Conservation (phyloP, 2,888 invertebrate genomes). For the Notodonta dromedarius region DNA sequence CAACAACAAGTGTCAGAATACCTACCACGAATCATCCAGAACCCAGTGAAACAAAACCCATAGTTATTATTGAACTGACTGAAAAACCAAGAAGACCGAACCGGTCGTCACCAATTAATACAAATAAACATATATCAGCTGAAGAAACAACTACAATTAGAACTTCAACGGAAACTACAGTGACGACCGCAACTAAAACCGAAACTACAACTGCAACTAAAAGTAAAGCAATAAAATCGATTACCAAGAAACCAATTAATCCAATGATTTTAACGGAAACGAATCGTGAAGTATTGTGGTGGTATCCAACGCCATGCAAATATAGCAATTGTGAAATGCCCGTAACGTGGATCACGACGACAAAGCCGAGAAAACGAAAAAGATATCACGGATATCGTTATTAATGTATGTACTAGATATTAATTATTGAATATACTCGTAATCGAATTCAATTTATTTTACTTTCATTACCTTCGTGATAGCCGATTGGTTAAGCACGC, state of each 20-base stretch:
- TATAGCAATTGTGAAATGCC: constrained; percentile 1
- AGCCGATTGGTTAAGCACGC: too few relatives aligned
- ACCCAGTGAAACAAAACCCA: background rate
- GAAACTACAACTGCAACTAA: background rate
- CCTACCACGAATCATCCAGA: background rate
- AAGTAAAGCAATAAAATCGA: background rate
- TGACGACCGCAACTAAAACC: background rate
- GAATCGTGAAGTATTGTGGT: background rate
- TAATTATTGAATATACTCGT: constrained; percentile 6
- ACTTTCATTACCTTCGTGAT: background rate
- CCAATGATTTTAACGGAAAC: background rate
- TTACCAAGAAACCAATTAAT: background rate
- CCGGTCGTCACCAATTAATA: background rate
- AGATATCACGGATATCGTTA: constrained; percentile 8
- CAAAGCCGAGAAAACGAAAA: constrained; percentile 4
- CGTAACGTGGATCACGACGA: constrained; percentile 29
- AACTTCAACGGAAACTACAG: background rate
- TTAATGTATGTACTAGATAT: constrained; percentile 9
- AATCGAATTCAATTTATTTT: background rate
- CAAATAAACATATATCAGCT: background rate
- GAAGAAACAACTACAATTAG: background rate
- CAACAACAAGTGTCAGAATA: background rate
- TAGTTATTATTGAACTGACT: background rate
- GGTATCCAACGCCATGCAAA: background rate
- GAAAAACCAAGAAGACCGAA: background rate